Percentiles rank a stretch among this genome's conserved stretches.
Evolutionary conservation across 2,888 invertebrate genomes (phyloP).

Genomic region (Bugula neritina): DNA sequence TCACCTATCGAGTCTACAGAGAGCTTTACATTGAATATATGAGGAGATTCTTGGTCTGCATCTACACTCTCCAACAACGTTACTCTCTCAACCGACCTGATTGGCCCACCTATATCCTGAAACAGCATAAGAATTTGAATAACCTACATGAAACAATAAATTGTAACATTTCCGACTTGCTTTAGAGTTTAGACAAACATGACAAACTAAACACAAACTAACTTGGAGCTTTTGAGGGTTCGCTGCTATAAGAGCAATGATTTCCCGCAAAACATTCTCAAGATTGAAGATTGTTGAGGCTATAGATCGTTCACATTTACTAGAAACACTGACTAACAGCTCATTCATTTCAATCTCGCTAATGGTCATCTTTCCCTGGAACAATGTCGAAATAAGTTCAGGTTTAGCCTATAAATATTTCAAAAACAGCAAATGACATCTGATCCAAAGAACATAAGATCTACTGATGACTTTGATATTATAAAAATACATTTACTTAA

Average conservation of each 20-base stretch:
- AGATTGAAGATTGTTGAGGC: background rate
- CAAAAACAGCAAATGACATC: too few species aligned
- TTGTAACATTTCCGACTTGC: too few species aligned
- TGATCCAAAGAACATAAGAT: too few species aligned
- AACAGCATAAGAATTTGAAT: too few species aligned
- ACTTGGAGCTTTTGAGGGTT: background rate
- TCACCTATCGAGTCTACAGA: background rate
- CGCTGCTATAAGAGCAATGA: background rate
- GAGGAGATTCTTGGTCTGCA: background rate
- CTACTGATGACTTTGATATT: too few species aligned
- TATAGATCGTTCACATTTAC: background rate
- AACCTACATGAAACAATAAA: too few species aligned
- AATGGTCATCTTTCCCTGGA: conserved; percentile 9
- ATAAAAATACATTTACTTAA: too few species aligned
- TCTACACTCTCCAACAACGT: background rate
- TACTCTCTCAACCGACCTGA: background rate
- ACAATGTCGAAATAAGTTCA: too few species aligned
- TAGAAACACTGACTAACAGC: background rate
- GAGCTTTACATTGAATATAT: conserved; percentile 10
- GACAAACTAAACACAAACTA: too few species aligned
- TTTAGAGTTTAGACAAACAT: too few species aligned
- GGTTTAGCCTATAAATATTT: too few species aligned
- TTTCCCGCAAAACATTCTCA: conserved; percentile 14
- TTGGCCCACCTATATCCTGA: conserved; percentile 14
- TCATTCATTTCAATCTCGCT: background rate